Evolutionary conservation across 2,113 vertebrate genomes (phyloP).

Genomic region (Burhinus bistriatus): DNA sequence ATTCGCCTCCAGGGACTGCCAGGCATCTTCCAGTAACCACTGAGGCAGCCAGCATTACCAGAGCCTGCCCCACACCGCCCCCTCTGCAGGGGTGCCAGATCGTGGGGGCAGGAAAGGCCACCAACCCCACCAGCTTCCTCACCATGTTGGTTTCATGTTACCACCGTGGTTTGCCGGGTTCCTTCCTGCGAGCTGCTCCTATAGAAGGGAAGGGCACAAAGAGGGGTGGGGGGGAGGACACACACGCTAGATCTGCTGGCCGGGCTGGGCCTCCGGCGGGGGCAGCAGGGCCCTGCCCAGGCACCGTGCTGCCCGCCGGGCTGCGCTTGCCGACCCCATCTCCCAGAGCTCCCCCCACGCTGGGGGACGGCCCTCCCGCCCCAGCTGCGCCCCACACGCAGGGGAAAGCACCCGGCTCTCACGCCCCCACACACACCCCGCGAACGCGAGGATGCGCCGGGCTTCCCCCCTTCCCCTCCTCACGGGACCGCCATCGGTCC

Average conservation of each 20-base stretch:
- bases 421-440: too few species aligned
- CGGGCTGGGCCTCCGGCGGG: neutral
- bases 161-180: neutral
- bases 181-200: conserved; percentile 4
- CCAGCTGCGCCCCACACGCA: too few species aligned
- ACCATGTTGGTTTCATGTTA: conserved; percentile 45
- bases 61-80: neutral
- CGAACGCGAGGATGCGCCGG: neutral
- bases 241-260: neutral
- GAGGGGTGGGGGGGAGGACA: neutral
- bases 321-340: neutral
- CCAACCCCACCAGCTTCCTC: neutral
- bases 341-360: neutral
- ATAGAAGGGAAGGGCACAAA: neutral
- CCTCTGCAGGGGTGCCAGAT: neutral
- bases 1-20: neutral
- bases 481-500: neutral
- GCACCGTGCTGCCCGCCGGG: neutral
- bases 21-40: neutral
- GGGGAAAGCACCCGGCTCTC: neutral
- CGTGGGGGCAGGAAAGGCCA: neutral
- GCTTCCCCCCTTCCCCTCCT: neutral
- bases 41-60: neutral
- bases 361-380: neutral
- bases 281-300: neutral